Percentiles rank a stretch among this genome's conserved stretches.
phyloP scores from a whole-genome alignment of 2,888 invertebrate genomes.

The Ganaspis brasiliensis region DNA sequence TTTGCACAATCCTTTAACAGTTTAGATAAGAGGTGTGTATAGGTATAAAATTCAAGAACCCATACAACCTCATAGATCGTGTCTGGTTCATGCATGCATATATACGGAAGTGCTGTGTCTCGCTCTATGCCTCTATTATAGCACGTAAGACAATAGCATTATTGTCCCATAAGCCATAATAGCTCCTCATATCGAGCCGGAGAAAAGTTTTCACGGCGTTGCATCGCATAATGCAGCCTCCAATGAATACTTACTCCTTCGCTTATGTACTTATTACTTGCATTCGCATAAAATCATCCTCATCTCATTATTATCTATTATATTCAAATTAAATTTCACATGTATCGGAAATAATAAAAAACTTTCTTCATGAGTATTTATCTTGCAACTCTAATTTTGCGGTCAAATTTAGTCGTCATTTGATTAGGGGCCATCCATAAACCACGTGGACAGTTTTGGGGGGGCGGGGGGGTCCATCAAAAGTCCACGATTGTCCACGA shows the following conservation, averaged over 20 bases:
- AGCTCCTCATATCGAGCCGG: conserved; percentile 49
- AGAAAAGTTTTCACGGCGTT: conserved; percentile 50
- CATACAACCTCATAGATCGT: conserved; percentile 17
- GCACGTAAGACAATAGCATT: conserved; percentile 60
- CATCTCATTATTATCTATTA: conserved; percentile 34
- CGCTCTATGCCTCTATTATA: conserved; percentile 45
- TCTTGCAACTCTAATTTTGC: too few relatives aligned
- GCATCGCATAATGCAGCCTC: conserved; percentile 12
- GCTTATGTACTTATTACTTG: conserved; percentile 26
- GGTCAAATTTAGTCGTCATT: too few relatives aligned
- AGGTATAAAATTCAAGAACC: background rate
- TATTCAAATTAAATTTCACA: background rate
- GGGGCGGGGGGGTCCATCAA: too few relatives aligned
- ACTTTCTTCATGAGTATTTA: too few relatives aligned
- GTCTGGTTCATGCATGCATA: conserved; percentile 29
- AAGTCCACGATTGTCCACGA: too few relatives aligned
- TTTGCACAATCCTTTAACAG: background rate
- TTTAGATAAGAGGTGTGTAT: background rate
- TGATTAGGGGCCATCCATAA: too few relatives aligned
- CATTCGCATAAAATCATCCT: conserved; percentile 26
- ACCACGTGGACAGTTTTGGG: too few relatives aligned
- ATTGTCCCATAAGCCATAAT: conserved; percentile 62
- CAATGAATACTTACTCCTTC: conserved; percentile 15
- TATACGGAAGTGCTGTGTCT: conserved; percentile 37
- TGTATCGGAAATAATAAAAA: too few relatives aligned